phyloP scores from a whole-genome alignment of 2,113 vertebrate species.

The Thamnophis sirtalis region DNA sequence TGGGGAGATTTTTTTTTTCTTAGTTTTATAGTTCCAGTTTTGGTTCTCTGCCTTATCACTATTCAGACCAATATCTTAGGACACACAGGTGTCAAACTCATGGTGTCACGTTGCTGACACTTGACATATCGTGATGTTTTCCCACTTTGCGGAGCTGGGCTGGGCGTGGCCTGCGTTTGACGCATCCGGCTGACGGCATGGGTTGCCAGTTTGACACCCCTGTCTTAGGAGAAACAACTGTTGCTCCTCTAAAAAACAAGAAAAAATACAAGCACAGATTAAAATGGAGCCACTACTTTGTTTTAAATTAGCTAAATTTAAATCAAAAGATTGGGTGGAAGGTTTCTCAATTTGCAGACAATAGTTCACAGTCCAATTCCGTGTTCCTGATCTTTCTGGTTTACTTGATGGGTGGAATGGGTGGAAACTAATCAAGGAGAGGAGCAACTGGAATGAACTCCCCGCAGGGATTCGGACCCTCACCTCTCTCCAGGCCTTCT shows the following conservation, averaged over 20 bases:
- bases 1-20: neutral
- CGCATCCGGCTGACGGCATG: no score
- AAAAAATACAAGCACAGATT: neutral
- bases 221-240: neutral
- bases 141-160: no score
- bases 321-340: neutral
- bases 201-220: no score
- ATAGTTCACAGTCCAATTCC: neutral
- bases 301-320: neutral
- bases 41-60: neutral
- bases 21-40: neutral
- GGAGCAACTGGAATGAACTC: no score
- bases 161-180: no score
- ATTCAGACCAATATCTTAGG: neutral
- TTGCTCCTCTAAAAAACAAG: neutral
- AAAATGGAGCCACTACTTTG: neutral
- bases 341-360: neutral
- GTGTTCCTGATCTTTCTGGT: neutral
- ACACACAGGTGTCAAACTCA: no score
- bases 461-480: no score
- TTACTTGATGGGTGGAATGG: no score
- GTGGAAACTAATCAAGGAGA: no score
- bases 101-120: accelerated
- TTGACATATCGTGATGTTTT: no score
- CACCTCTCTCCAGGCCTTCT: no score